These are phyloP conservation scores for silkworm (Bombyx mori) DNA, from an alignment of 1,140 invertebrate species.

Conservation along the genomic window ASM3026992v2 NC_085110.1:14368501-14369000, in stretches of 20 bases:
- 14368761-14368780: not conserved
- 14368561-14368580: slow-evolving; percentile 7
- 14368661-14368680: slow-evolving; percentile 9
- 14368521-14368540: not conserved
- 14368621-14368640: slow-evolving; percentile 49
- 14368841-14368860: too few species aligned
- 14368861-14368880: too few species aligned
- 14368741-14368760: not conserved
- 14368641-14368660: slow-evolving; percentile 45
- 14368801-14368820: too few species aligned
- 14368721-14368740: slow-evolving; percentile 53
- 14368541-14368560: slow-evolving; percentile 4
- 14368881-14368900: too few species aligned
- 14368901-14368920: too few species aligned
- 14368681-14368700: slow-evolving; percentile 61
- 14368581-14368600: slow-evolving; percentile 35
- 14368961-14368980: too few species aligned
- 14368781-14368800: not conserved
- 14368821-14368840: too few species aligned
- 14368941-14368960: too few species aligned
- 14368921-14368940: too few species aligned
- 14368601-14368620: slow-evolving; percentile 33
- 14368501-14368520: not conserved
- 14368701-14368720: slow-evolving; percentile 45
- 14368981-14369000: too few species aligned